phyloP scores from a whole-genome alignment of 2,888 invertebrate genomes.

The Aphrophora alni region DNA sequence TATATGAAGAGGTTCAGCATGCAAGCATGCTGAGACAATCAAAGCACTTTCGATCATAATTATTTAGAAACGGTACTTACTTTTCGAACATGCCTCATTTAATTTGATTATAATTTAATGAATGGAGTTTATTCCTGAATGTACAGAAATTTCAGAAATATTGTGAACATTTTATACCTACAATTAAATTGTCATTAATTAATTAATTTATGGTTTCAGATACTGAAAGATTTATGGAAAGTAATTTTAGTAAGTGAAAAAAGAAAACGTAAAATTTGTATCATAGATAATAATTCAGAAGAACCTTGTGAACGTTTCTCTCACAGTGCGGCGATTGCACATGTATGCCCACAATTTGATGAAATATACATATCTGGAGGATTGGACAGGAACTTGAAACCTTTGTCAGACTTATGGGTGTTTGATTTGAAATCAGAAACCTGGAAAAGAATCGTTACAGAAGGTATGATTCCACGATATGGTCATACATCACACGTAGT shows the following conservation, averaged over 20 bases:
- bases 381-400: constrained; percentile 30
- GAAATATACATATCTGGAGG: constrained; percentile 42
- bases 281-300: background rate
- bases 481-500: constrained; percentile 38
- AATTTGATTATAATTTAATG: too few species aligned
- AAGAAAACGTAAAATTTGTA: constrained; percentile 26
- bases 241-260: constrained; percentile 10
- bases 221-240: constrained; percentile 44
- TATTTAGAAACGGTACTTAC: too few species aligned
- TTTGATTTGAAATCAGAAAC: constrained; percentile 15
- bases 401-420: constrained; percentile 41
- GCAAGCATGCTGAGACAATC: too few species aligned
- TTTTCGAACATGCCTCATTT: too few species aligned
- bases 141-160: too few species aligned
- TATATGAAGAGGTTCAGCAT: too few species aligned
- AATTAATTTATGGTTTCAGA: constrained; percentile 28
- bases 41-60: too few species aligned
- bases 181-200: too few species aligned
- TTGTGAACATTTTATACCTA: too few species aligned
- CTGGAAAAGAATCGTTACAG: constrained; percentile 15
- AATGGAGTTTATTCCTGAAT: too few species aligned
- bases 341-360: background rate
- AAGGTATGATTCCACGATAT: constrained; percentile 38
- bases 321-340: constrained; percentile 29
- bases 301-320: constrained; percentile 40